Percentiles rank a stretch among this genome's conserved stretches.
Evolutionary conservation across 1,140 invertebrate species (phyloP).

Genomic region (Heliconius hermathena): DNA sequence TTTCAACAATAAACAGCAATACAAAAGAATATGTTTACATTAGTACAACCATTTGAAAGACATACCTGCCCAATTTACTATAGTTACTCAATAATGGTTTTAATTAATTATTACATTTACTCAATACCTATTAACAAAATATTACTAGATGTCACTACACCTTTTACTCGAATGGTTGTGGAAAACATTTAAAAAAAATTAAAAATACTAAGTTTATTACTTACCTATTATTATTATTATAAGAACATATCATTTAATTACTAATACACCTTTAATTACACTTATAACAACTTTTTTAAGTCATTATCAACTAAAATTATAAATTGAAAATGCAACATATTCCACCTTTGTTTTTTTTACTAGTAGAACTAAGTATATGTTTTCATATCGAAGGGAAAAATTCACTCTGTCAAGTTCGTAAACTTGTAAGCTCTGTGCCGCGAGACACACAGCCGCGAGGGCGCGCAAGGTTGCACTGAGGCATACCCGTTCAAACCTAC

Average conservation of each 20-base stretch:
- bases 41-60: no score
- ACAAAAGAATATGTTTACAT: no score
- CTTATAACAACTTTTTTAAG: constrained; percentile 9
- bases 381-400: constrained; percentile 13
- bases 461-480: constrained; percentile 62
- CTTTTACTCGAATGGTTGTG: no score
- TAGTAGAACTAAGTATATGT: neutral
- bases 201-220: neutral
- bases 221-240: neutral
- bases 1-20: no score
- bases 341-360: neutral
- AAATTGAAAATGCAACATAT: constrained; percentile 3
- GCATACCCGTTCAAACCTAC: constrained; percentile 47
- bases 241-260: neutral
- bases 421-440: constrained; percentile 33
- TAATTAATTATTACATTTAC: no score
- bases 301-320: neutral
- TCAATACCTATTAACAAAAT: no score
- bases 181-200: neutral
- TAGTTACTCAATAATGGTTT: no score
- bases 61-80: no score
- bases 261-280: constrained; percentile 11
- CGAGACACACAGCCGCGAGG: constrained; percentile 41
- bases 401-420: constrained; percentile 33
- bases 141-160: no score